These are phyloP conservation scores for Eulemur coronatus DNA, from an alignment of 2,797 vertebrate species.

Conservation along the genomic window DNA sequence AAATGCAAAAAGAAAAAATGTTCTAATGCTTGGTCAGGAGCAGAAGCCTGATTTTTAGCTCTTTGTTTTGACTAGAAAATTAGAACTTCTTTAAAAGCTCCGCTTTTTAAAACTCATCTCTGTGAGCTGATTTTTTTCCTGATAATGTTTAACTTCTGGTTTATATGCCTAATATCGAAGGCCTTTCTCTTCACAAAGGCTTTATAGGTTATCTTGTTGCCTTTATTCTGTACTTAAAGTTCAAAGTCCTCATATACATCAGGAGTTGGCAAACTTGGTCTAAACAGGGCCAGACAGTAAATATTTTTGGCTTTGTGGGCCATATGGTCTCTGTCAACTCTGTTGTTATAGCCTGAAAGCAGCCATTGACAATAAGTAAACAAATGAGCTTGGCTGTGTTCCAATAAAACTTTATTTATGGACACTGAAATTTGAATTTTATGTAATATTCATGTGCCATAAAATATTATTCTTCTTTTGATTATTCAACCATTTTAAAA, in stretches of 20 bases:
- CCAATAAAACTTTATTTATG: conserved; percentile 44
- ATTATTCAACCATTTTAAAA: neutral
- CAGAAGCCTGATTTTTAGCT: conserved; percentile 39
- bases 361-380: neutral
- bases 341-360: neutral
- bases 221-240: neutral
- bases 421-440: conserved; percentile 10
- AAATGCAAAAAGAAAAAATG: neutral
- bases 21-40: conserved; percentile 26
- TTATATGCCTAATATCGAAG: neutral
- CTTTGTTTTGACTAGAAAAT: conserved; percentile 43
- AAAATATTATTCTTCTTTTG: neutral
- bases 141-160: neutral
- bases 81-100: conserved; percentile 29
- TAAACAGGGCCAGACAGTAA: neutral
- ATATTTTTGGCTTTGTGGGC: neutral
- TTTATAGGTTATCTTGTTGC: neutral
- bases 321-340: neutral
- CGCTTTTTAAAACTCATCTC: conserved; percentile 13
- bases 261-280: neutral
- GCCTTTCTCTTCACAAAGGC: neutral
- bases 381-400: neutral
- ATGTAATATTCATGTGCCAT: neutral
- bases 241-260: neutral
- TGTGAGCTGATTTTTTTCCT: neutral